Percentiles rank a stretch among this genome's conserved stretches.
These are phyloP conservation scores for Serripes groenlandicus DNA, from an alignment of 2,888 invertebrate species.

Conservation along the genomic window DNA sequence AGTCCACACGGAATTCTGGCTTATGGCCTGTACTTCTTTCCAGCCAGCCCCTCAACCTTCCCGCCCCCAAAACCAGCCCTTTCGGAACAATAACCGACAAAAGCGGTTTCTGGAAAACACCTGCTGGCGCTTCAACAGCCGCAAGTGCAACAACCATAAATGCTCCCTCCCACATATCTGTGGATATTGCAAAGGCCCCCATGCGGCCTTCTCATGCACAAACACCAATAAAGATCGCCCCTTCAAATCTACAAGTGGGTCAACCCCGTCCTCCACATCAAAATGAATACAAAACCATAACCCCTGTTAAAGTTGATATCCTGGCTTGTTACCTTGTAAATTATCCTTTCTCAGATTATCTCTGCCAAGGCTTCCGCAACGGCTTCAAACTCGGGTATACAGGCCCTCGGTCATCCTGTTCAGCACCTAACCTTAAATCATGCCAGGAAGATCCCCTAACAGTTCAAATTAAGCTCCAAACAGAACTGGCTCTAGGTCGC, in stretches of 20 bases:
- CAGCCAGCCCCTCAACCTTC: neutral
- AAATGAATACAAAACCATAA: neutral
- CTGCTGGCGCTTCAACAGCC: constrained; percentile 39
- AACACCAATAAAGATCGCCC: no score
- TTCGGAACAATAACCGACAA: neutral
- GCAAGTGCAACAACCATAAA: neutral
- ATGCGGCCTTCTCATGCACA: constrained; percentile 24
- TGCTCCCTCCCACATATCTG: constrained; percentile 30
- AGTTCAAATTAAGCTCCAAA: neutral
- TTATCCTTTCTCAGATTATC: constrained; percentile 5
- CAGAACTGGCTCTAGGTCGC: constrained; percentile 12
- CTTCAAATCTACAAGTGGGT: neutral
- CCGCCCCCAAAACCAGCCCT: neutral
- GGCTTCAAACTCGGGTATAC: constrained; percentile 30
- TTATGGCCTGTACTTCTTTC: constrained; percentile 36
- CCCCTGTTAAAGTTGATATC: neutral
- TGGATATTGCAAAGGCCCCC: constrained; percentile 32
- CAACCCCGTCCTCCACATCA: neutral
- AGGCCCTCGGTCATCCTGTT: neutral
- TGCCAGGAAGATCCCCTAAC: constrained; percentile 15
- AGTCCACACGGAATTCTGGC: constrained; percentile 48
- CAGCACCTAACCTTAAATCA: constrained; percentile 25
- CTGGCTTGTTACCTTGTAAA: neutral
- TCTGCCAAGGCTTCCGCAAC: constrained; percentile 17
- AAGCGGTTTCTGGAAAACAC: constrained; percentile 23